phyloP scores from a whole-genome alignment of 2,113 vertebrate genomes.

The Eidolon helvum region DNA sequence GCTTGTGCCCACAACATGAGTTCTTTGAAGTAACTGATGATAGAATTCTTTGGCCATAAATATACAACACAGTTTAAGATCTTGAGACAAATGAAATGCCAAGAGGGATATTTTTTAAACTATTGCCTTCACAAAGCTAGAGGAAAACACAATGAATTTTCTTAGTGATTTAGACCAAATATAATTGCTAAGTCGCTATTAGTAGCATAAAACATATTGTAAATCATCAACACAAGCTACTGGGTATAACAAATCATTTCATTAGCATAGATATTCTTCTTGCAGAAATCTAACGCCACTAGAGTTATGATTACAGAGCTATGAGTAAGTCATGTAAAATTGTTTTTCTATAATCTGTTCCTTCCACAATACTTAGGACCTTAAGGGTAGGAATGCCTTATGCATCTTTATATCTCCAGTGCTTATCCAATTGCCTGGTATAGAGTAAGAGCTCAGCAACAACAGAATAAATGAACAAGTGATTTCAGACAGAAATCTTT shows the following conservation, averaged over 20 bases:
- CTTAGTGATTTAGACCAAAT: neutral
- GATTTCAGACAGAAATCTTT: neutral
- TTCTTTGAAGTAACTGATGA: neutral
- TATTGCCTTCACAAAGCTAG: neutral
- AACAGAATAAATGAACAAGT: neutral
- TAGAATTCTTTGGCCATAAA: neutral
- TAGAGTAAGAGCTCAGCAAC: neutral
- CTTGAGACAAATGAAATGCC: neutral
- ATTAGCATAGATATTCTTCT: neutral
- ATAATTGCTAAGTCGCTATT: neutral
- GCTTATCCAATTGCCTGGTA: neutral
- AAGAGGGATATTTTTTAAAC: neutral
- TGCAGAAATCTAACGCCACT: neutral
- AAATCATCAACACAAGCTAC: neutral
- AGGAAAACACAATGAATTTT: neutral
- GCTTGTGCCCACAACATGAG: neutral
- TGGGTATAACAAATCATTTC: neutral
- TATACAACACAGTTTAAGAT: neutral
- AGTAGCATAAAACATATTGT: neutral
- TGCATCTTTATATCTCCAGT: neutral
- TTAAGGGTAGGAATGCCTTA: neutral
- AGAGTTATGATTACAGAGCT: neutral
- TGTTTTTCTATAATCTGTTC: neutral
- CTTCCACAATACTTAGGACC: neutral
- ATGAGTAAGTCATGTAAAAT: neutral